Evolutionary conservation across 2,888 invertebrate species (phyloP).

Genomic region (Dynastes tityus): DNA sequence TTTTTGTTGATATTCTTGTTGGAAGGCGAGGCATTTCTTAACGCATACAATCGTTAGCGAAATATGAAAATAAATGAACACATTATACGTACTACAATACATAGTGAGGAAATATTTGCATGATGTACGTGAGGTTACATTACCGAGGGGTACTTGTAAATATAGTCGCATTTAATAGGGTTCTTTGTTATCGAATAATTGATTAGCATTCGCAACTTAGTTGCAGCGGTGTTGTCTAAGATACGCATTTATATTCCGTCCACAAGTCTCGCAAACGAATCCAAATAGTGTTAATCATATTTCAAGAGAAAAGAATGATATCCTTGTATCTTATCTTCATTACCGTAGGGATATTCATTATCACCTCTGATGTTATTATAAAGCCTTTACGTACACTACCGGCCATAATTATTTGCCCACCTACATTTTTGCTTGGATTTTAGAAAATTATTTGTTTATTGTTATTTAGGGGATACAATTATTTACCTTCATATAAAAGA

Average conservation of each 20-base stretch:
- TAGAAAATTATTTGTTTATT: no score
- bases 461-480: no score
- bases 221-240: slow-evolving; percentile 23
- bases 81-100: slow-evolving; percentile 37
- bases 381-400: no score
- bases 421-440: no score
- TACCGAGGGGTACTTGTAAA: not conserved
- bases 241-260: slow-evolving; percentile 2
- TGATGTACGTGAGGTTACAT: not conserved
- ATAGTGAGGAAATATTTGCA: slow-evolving; percentile 31
- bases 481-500: no score
- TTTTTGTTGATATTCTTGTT: slow-evolving; percentile 9
- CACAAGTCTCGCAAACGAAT: not conserved
- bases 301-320: no score
- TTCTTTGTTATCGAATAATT: slow-evolving; percentile 21
- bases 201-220: not conserved
- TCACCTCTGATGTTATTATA: no score
- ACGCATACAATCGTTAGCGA: slow-evolving; percentile 15
- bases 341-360: no score
- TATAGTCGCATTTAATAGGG: not conserved
- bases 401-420: no score
- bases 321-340: no score
- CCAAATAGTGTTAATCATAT: not conserved
- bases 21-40: slow-evolving; percentile 1
- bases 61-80: slow-evolving; percentile 41